These are phyloP conservation scores for Pseudochirops corinnae DNA, from an alignment of 2,797 vertebrate genomes.

Conservation along the genomic window DNA sequence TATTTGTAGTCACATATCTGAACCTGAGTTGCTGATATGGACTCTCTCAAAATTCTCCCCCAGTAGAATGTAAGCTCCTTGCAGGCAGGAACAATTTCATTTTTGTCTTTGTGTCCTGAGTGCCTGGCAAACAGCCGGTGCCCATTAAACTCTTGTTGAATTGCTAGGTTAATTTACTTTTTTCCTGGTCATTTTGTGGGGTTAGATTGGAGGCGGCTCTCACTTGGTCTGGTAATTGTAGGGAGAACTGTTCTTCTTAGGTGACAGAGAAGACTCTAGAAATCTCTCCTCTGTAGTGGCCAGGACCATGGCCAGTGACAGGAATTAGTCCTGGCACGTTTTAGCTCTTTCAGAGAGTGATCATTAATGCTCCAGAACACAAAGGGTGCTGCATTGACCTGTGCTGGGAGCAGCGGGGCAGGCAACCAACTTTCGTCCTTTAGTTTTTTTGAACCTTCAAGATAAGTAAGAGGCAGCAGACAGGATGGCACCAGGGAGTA, in stretches of 20 bases:
- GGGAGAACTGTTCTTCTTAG: neutral
- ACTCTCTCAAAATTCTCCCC: neutral
- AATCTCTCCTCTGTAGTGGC: neutral
- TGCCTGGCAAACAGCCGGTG: neutral
- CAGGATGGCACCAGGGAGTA: neutral
- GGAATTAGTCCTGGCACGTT: neutral
- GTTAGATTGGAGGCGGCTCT: neutral
- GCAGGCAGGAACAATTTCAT: neutral
- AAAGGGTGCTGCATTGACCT: neutral
- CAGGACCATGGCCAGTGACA: neutral
- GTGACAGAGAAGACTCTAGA: neutral
- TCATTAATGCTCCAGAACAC: neutral
- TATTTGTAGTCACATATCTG: neutral
- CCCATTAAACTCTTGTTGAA: neutral
- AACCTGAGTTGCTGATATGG: neutral
- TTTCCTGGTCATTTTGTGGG: neutral
- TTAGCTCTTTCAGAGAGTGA: neutral
- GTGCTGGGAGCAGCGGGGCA: too few relatives aligned
- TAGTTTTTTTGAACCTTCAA: neutral
- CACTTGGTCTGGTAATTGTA: neutral
- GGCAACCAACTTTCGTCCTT: neutral
- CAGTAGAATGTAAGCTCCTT: neutral
- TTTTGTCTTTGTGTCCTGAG: neutral
- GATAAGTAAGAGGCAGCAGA: neutral
- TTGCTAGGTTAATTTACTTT: neutral